Evolutionary conservation across 2,888 invertebrate genomes (phyloP).

Genomic region (Lutraria lutraria): DNA sequence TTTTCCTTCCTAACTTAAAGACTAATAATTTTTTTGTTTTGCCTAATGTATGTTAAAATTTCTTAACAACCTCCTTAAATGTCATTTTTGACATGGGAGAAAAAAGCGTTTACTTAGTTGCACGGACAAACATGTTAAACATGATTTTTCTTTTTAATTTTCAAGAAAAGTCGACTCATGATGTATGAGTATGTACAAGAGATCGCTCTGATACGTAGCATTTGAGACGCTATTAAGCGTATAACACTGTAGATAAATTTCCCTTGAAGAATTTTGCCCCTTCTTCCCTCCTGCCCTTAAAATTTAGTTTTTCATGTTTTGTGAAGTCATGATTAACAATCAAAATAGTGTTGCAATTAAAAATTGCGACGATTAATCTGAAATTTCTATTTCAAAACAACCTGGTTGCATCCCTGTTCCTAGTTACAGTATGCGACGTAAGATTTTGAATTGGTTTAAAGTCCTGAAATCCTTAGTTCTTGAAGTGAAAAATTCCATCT

Average conservation of each 20-base stretch:
- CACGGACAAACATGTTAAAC: background rate
- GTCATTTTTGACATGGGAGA: background rate
- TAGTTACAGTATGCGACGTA: too few species aligned
- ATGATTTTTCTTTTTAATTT: background rate
- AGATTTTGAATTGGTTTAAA: too few species aligned
- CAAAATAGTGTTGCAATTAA: background rate
- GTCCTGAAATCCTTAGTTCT: too few species aligned
- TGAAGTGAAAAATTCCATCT: too few species aligned
- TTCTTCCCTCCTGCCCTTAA: too few species aligned
- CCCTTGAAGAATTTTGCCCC: background rate
- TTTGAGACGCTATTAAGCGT: background rate
- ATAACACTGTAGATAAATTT: background rate
- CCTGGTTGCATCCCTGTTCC: too few species aligned
- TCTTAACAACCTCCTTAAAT: too few species aligned
- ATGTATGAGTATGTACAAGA: background rate
- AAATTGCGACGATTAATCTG: background rate
- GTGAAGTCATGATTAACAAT: constrained; percentile 3
- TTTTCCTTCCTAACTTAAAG: too few species aligned
- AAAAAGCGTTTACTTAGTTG: background rate
- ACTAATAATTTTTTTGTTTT: too few species aligned
- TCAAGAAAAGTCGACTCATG: background rate
- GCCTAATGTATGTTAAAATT: too few species aligned
- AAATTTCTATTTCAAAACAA: background rate
- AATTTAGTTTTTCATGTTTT: background rate
- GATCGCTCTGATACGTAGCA: background rate